Percentiles rank a stretch among this genome's conserved stretches.
Evolutionary conservation across 1,140 invertebrate genomes (phyloP).

Genomic region (Chlorops oryzae): DNA sequence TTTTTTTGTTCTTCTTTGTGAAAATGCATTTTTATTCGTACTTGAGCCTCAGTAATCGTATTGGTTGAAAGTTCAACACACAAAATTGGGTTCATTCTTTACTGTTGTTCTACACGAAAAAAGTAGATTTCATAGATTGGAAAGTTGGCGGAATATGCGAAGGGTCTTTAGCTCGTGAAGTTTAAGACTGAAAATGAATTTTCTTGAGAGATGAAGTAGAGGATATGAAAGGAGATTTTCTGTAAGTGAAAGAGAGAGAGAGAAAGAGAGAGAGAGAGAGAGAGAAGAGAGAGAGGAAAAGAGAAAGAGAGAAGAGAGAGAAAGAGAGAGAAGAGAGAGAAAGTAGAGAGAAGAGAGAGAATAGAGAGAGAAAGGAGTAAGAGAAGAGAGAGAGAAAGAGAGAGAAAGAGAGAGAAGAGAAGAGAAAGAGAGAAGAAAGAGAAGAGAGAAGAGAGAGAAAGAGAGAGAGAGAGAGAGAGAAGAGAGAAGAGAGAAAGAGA

Average conservation of each 20-base stretch:
- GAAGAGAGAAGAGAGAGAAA: neutral
- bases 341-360: slow-evolving; percentile 13
- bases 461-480: neutral
- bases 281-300: slow-evolving; percentile 20
- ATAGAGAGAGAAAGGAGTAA: too few relatives aligned
- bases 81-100: too few relatives aligned
- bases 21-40: too few relatives aligned
- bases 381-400: slow-evolving; percentile 5
- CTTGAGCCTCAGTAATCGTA: too few relatives aligned
- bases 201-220: too few relatives aligned
- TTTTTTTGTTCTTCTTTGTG: too few relatives aligned
- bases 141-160: too few relatives aligned
- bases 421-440: neutral
- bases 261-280: neutral
- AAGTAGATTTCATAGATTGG: too few relatives aligned
- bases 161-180: too few relatives aligned
- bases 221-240: neutral
- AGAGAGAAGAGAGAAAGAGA: neutral
- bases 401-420: neutral
- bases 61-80: too few relatives aligned
- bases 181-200: too few relatives aligned
- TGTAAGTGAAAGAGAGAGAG: slow-evolving; percentile 7
- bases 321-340: slow-evolving; percentile 8
- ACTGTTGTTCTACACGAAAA: too few relatives aligned
- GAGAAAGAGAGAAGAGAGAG: slow-evolving; percentile 1